Conservation (phyloP, 2,888 invertebrate genomes). For the Emmelina monodactyla region DNA sequence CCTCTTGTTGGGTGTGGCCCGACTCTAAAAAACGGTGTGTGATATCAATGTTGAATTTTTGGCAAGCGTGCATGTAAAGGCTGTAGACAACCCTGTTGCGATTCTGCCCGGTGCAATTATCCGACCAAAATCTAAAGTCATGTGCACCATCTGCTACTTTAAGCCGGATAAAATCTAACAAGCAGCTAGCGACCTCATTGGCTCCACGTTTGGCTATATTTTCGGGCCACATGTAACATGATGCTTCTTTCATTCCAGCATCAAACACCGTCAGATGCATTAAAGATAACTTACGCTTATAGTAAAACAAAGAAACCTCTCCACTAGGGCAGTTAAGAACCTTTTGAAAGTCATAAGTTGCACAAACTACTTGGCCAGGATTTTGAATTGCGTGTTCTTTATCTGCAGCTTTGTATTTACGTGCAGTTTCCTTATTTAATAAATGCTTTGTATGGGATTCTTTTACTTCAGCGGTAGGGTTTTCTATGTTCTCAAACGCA, state of each 20-base stretch:
- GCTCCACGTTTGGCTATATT: too few species aligned
- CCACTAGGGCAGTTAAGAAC: conserved; percentile 13
- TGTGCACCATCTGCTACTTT: not conserved
- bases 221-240: conserved; percentile 18
- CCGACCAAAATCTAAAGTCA: conserved; percentile 9
- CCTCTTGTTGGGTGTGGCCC: conserved; percentile 12
- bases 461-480: conserved; percentile 5
- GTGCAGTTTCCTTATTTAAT: conserved; percentile 4
- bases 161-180: not conserved
- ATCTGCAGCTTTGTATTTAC: too few species aligned
- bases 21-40: conserved; percentile 7
- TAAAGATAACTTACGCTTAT: conserved; percentile 14
- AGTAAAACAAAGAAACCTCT: conserved; percentile 14
- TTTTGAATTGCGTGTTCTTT: conserved; percentile 7
- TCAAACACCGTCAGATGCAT: conserved; percentile 15
- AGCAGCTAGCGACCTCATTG: conserved; percentile 16
- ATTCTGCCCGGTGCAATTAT: conserved; percentile 15
- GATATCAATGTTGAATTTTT: conserved; percentile 1
- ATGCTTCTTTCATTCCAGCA: conserved; percentile 7
- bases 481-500: conserved; percentile 5
- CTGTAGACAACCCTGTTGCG: conserved; percentile 12
- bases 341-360: conserved; percentile 17
- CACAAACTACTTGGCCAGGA: conserved; percentile 9
- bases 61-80: conserved; percentile 6
- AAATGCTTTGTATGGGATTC: conserved; percentile 5